These are phyloP conservation scores for Siniperca obscura DNA, from an alignment of 2,797 vertebrate genomes.

Conservation along the genomic window DNA sequence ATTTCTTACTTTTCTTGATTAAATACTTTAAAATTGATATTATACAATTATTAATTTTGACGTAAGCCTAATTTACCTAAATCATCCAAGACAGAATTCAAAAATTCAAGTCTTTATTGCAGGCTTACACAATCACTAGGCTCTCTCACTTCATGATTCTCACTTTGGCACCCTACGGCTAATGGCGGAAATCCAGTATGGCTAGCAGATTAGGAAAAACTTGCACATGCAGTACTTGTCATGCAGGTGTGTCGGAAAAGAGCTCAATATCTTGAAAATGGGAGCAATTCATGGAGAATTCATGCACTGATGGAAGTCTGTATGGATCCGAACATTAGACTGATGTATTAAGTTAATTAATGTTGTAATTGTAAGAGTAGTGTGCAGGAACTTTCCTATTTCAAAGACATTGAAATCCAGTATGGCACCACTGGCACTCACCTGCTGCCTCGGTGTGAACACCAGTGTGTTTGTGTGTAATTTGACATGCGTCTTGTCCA, in stretches of 20 bases:
- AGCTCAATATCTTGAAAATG: conserved; percentile 25
- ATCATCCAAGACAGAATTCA: conserved; percentile 12
- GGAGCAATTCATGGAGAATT: conserved; percentile 10
- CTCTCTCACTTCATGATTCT: conserved; percentile 25
- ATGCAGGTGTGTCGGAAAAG: conserved; percentile 22
- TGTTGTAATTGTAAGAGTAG: background rate
- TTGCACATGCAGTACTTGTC: conserved; percentile 2
- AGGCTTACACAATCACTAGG: conserved; percentile 11
- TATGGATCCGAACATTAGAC: background rate
- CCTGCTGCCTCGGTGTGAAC: background rate
- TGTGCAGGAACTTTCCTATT: background rate
- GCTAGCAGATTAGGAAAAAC: conserved; percentile 30
- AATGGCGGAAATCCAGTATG: conserved; percentile 41
- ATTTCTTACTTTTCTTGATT: background rate
- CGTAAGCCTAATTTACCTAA: background rate
- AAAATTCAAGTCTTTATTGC: conserved; percentile 18
- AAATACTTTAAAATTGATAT: background rate
- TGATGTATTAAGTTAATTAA: conserved; percentile 25
- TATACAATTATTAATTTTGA: conserved; percentile 1
- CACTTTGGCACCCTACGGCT: conserved; percentile 24
- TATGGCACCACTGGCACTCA: background rate
- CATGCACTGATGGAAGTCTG: conserved; percentile 1
- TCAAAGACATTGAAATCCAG: conserved; percentile 3
- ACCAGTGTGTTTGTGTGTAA: background rate
- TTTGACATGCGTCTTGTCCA: conserved; percentile 8